Evolutionary conservation across 2,797 vertebrate genomes (phyloP), one percentile per base, ranked within the genome.

Genomic region (Crocodylus rhombifer): DNA sequence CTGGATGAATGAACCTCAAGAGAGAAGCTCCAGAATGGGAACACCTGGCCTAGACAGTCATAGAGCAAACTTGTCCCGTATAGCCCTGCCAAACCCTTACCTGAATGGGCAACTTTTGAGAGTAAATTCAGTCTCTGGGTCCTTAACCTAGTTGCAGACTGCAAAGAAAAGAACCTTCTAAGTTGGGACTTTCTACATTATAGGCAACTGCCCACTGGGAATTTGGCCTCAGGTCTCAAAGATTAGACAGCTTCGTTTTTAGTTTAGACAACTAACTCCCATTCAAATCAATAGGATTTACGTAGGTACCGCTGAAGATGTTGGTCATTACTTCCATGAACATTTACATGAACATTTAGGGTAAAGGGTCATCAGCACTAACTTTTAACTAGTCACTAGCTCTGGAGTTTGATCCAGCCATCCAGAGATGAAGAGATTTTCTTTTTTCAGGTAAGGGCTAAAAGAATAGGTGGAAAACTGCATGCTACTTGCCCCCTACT

Each of bases 401-500:
- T 13, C 87, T 5, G 61, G 76, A 85, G 33, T 33, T 26, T 0
- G 1, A 81, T 33, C 36, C 78, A 12, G n/a, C 28, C 18, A 56
- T 82, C 26, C 65, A 26, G 33, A 28, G 5, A 64, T 81, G 78
- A 28, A 61, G 51, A 93, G 79, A 63, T 1, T 5, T 17, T 20
- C 73, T 56, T 28, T 36, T 75, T 91, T 80, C 6, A 62, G 20
- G 30, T 69, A 69, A 36, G 30, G 30, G 33, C 9, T 36, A 36
- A 36, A 36, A 36, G 33, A 88, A 77, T 0, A 30, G 73, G 83
- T 89, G 56, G 17, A 25, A 91, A 56, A 28, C 28, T 9, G 33
- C 0, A 5, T 10, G 6, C 7, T 0, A 0, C 33, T 88, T 82
- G 0, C 23, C 51, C 15, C 57, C 20, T 80, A 30, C 75, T 25